Percentiles rank a stretch among this genome's conserved stretches.
Conservation (phyloP, 2,888 invertebrate species). For the Antheraea yamamai region DNA sequence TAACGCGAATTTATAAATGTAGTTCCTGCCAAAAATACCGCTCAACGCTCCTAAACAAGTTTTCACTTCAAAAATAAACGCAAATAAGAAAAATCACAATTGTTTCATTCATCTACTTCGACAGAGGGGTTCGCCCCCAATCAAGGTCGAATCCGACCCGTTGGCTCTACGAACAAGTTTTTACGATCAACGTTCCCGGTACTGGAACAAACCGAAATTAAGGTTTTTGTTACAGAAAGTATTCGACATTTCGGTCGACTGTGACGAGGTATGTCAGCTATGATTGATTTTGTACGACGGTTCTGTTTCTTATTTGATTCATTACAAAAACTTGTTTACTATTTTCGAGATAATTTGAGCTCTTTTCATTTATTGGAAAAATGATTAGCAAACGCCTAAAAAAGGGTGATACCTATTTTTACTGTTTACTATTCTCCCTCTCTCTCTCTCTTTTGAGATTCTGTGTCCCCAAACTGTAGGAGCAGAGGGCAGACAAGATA, state of each 20-base stretch:
- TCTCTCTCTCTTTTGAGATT: too few species aligned
- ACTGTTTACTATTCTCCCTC: too few species aligned
- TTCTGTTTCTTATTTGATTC: conserved; percentile 16
- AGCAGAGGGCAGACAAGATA: too few species aligned
- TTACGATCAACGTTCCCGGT: conserved; percentile 37
- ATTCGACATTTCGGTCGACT: conserved; percentile 31
- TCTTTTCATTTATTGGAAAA: not conserved
- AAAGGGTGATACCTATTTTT: too few species aligned
- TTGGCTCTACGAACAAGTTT: conserved; percentile 39
- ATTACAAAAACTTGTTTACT: not conserved
- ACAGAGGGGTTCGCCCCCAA: not conserved
- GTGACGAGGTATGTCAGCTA: conserved; percentile 39
- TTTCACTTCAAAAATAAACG: not conserved
- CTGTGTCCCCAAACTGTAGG: too few species aligned
- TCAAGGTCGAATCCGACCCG: not conserved
- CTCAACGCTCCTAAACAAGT: too few species aligned
- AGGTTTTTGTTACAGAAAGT: conserved; percentile 37
- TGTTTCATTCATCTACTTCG: not conserved
- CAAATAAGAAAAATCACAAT: not conserved
- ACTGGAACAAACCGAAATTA: conserved; percentile 38
- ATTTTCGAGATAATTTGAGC: not conserved
- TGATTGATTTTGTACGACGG: conserved; percentile 38
- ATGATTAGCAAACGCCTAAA: too few species aligned
- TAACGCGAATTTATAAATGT: too few species aligned
- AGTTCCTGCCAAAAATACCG: too few species aligned